Conservation (phyloP, 2,888 invertebrate genomes). For the Ferdinandea cuprea region DNA sequence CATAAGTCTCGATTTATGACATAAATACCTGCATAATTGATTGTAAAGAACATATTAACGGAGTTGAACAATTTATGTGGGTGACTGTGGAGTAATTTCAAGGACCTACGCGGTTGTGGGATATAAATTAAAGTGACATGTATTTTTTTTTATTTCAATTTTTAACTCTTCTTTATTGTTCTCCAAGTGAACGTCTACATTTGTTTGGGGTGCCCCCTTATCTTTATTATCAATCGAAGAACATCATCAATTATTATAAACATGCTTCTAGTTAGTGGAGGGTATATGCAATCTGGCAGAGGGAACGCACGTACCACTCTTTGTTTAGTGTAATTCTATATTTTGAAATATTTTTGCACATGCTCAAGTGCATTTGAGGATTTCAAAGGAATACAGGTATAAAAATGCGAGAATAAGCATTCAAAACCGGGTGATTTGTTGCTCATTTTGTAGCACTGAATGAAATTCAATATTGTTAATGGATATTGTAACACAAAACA, state of each 20-base stretch:
- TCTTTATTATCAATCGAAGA: conserved; percentile 3
- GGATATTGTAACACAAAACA: conserved; percentile 12
- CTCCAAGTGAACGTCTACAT: background rate
- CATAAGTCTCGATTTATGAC: conserved; percentile 63
- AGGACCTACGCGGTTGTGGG: conserved; percentile 34
- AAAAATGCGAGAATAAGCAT: background rate
- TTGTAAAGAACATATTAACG: conserved; percentile 34
- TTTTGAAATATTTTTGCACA: conserved; percentile 23
- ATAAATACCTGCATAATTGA: conserved; percentile 70
- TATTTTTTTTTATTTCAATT: background rate
- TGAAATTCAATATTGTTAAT: conserved; percentile 43
- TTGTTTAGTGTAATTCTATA: background rate
- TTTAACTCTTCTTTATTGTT: conserved; percentile 46
- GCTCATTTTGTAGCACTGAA: conserved; percentile 16
- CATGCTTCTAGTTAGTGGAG: background rate
- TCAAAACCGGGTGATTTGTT: conserved; percentile 42
- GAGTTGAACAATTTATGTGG: conserved; percentile 9
- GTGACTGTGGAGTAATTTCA: background rate
- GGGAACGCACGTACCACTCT: background rate
- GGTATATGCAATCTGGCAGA: too few relatives aligned
- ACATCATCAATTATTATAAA: background rate
- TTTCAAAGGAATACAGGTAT: conserved; percentile 1
- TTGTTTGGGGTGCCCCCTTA: conserved; percentile 7
- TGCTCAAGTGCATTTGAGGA: background rate
- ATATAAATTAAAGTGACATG: conserved; percentile 38